Evolutionary conservation across 2,113 vertebrate species (phyloP), one percentile per base, ranked within the genome.

Genomic region (Epinephelus moara): DNA sequence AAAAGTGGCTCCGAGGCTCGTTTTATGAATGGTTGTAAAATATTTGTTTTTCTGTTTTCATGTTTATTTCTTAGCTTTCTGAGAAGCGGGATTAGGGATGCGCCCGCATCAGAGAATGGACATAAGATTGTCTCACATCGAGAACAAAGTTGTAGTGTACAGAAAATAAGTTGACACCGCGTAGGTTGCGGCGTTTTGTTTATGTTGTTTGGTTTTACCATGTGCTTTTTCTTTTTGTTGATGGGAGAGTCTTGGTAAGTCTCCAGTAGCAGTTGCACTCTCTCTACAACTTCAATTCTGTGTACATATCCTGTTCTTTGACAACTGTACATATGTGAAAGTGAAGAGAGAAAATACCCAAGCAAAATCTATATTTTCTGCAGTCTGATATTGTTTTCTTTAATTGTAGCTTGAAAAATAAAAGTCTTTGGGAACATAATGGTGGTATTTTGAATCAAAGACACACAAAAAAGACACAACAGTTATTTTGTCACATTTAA

Each of bases 321-420:
- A 95, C 88, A 93, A 92, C 91, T 96, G 95, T 96, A 96, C 92
- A 96, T 96, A 96, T 95, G 93, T 94, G 92, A 94, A 95, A 95
- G 93, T 91, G 88, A 94, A 95, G 91, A 94, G 91, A 95, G 93
- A 90, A 90, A 91, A 92, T 93, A 94, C 94, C 92, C 93, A 92
- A 94, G 92, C 94, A 95, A 95, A 96, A 91, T 94, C 92, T 96
- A 95, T 96, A 95, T 96, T 96, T 96, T 96, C 95, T 93, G 95
- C 94, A 94, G 95, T 94, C 93, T 89, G 90, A 94, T 94, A 93
- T 94, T 94, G 92, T 95, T 96, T 95, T 95, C 94, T 95, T 95
- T 95, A 95, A 95, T 85, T 92, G 94, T 95, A 96, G 95, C 93
- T 94, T 93, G 90, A 94, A 85, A 95, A 95, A 96, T 95, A 94